Conservation (phyloP, 1,140 invertebrate species). For the Epicauta chinensis region DNA sequence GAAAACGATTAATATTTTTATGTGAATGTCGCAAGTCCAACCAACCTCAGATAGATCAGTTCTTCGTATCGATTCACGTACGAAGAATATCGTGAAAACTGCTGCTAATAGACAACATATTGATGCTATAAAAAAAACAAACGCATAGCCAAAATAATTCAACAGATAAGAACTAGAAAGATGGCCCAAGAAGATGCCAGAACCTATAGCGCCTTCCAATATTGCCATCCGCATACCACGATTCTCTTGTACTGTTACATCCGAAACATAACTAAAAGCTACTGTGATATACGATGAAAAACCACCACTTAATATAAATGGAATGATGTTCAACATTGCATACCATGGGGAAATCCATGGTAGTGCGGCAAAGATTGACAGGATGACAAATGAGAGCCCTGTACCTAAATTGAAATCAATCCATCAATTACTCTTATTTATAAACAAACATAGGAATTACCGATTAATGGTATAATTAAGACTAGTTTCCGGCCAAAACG, state of each 20-base stretch:
- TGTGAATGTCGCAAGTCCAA: no score
- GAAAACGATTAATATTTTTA: slow-evolving; percentile 1
- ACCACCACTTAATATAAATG: slow-evolving; percentile 25
- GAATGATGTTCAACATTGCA: slow-evolving; percentile 18
- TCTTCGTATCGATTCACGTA: slow-evolving; percentile 40
- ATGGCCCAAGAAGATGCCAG: slow-evolving; percentile 52
- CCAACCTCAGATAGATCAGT: slow-evolving; percentile 13
- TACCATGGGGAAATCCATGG: slow-evolving; percentile 32
- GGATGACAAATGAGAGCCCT: slow-evolving; percentile 8
- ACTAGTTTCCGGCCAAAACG: slow-evolving; percentile 64
- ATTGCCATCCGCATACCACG: slow-evolving; percentile 47
- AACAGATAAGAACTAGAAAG: slow-evolving; percentile 50
- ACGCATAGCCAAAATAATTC: slow-evolving; percentile 43
- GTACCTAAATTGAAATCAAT: slow-evolving; percentile 3
- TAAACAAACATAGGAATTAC: slow-evolving; percentile 36
- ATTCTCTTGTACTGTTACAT: slow-evolving; percentile 21
- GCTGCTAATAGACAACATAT: slow-evolving; percentile 34
- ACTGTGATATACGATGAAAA: slow-evolving; percentile 25
- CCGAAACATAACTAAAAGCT: slow-evolving; percentile 24
- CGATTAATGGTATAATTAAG: slow-evolving; percentile 49
- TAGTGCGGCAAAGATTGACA: slow-evolving; percentile 17
- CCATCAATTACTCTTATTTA: no score
- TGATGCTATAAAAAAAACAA: slow-evolving; percentile 40
- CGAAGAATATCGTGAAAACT: slow-evolving; percentile 39
- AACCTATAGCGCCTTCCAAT: slow-evolving; percentile 51